Base-by-base conservation (phyloP, 2,797 vertebrate species). In the Zonotrichia albicollis region DNA sequence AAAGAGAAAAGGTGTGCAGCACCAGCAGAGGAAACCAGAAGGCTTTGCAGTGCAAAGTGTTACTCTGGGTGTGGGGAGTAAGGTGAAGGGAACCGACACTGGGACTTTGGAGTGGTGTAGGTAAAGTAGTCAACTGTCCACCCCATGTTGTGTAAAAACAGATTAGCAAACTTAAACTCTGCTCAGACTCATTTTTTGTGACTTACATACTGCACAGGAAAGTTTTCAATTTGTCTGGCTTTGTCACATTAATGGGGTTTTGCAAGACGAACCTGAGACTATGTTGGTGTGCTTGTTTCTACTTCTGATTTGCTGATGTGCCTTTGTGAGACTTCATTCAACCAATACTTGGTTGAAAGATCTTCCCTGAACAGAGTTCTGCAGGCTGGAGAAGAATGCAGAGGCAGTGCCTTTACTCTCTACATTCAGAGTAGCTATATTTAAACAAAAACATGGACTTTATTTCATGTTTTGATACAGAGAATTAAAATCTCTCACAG, bases 71-170 rank as follows among this genome's bases (percentile, higher is more conserved):
- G 25, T 51, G 18, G 71, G 32, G 48, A 54, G 21, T 38, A 43
- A 55, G 68, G 38, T 0, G 0, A 48, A 68, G 55, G 66, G 23
- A 66, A 3, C 9, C 0, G 1, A 48, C 16, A 10, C 32, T 10
- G 48, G 3, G 36, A 2, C 20, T 80, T 45, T 3, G 22, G n/a
- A 23, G 11, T 14, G 29, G 7, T 0, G 0, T n/a, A 5, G 11
- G 11, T 82, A 40, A 84, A 87, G 30, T 16, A 27, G 36, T 65
- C 40, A 58, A 0, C 48, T 68, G 40, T 51, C 27, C 14, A 61
- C 23, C 25, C 36, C 12, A 1, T 0, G 0, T 29, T n/a, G 66
- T 50, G 23, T 14, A 46, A 65, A 68, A n/a, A 16, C 3, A 7
- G 0, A 8, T 90, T 71, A 87, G 29, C 53, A 74, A 16, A 15